Evolutionary conservation across 2,888 invertebrate species (phyloP).

Genomic region (Tetragonisca angustula): DNA sequence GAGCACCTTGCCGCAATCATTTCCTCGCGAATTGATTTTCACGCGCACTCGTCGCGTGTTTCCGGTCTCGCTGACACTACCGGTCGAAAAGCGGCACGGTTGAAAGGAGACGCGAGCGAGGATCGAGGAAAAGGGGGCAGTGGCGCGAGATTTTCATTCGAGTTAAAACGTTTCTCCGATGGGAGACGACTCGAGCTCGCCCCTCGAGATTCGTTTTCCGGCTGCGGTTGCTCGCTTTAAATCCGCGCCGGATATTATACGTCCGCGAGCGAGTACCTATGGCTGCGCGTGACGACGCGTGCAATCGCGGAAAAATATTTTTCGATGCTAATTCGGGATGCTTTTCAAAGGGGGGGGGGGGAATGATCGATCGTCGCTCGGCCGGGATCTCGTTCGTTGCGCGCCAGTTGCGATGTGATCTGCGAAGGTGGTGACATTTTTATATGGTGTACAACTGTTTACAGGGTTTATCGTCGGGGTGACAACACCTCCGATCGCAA

Average conservation of each 20-base stretch:
- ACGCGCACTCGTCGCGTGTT: neutral
- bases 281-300: no score
- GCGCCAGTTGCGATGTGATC: slow-evolving; percentile 46
- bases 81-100: no score
- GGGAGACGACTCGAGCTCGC: neutral
- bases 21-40: neutral
- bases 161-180: slow-evolving; percentile 34
- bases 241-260: slow-evolving; percentile 55
- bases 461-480: slow-evolving; percentile 53
- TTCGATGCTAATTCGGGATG: neutral
- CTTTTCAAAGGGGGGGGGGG: neutral
- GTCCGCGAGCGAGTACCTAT: neutral
- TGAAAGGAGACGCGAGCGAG: neutral
- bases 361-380: slow-evolving; percentile 42
- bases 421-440: slow-evolving; percentile 49
- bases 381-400: slow-evolving; percentile 26
- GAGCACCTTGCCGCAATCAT: neutral
- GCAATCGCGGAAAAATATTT: neutral
- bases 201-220: slow-evolving; percentile 43
- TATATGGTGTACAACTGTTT: slow-evolving; percentile 55
- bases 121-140: neutral
- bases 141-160: slow-evolving; percentile 25
- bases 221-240: slow-evolving; percentile 37
- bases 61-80: neutral
- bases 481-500: slow-evolving; percentile 51